Conservation (phyloP, 2,888 invertebrate species). For the Craniophora ligustri region DNA sequence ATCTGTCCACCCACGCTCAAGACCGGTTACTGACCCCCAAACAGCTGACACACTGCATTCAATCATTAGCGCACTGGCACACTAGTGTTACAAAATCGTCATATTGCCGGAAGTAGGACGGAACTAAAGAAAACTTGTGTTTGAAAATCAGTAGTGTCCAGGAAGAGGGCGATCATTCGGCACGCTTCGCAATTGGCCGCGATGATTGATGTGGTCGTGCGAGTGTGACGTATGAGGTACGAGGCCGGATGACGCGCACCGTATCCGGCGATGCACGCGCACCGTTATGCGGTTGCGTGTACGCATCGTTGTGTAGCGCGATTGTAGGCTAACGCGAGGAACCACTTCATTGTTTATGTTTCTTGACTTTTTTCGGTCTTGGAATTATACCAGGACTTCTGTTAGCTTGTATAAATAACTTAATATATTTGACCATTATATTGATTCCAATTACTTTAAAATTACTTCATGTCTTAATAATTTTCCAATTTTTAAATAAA, state of each 20-base stretch:
- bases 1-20: conserved; percentile 14
- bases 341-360: conserved; percentile 26
- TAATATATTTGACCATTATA: too few species aligned
- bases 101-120: conserved; percentile 25
- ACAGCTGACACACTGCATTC: conserved; percentile 23
- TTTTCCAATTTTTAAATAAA: too few species aligned
- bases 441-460: too few species aligned
- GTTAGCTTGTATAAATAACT: too few species aligned
- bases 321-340: conserved; percentile 36
- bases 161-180: conserved; percentile 52
- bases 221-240: conserved; percentile 35
- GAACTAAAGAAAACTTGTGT: conserved; percentile 19
- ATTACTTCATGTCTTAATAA: too few species aligned
- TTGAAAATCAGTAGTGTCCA: conserved; percentile 40
- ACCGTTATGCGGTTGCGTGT: conserved; percentile 54
- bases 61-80: conserved; percentile 33
- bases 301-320: conserved; percentile 48
- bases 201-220: conserved; percentile 57
- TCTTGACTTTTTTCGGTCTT: conserved; percentile 9
- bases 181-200: conserved; percentile 53
- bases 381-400: conserved; percentile 1
- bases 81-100: conserved; percentile 12
- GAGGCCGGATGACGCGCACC: conserved; percentile 54
- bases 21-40: conserved; percentile 11
- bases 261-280: conserved; percentile 56